phyloP scores from a whole-genome alignment of 2,113 vertebrate genomes.

The Redunca redunca region DNA sequence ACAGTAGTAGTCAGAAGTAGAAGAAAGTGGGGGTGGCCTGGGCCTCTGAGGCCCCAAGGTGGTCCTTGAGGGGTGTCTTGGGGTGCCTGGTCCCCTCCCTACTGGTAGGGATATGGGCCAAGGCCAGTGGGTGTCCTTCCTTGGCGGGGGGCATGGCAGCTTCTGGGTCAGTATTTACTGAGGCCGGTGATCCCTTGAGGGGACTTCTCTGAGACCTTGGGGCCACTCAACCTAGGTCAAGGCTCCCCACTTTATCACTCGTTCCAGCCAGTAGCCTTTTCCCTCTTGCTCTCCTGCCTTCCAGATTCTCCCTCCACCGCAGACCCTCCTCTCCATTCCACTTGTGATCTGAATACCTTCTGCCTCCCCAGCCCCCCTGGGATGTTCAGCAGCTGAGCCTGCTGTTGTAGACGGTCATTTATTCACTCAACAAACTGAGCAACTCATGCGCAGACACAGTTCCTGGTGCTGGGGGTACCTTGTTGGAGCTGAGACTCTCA shows the following conservation, averaged over 20 bases:
- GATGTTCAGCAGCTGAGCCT: background rate
- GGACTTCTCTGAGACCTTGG: background rate
- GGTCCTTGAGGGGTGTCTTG: background rate
- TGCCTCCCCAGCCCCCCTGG: background rate
- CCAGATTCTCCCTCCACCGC: fast-evolving
- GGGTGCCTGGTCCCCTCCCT: too few species aligned
- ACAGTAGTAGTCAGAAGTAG: background rate
- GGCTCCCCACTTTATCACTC: background rate
- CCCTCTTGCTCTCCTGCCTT: background rate
- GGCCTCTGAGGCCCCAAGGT: background rate
- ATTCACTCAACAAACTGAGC: background rate
- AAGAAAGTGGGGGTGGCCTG: background rate
- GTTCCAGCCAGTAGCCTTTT: background rate
- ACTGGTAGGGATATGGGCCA: background rate
- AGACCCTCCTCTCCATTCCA: background rate
- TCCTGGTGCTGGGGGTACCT: background rate
- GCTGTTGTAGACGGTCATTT: background rate
- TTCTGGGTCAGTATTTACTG: background rate
- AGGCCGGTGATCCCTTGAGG: background rate
- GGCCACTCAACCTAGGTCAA: background rate
- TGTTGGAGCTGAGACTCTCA: background rate
- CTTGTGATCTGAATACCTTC: background rate
- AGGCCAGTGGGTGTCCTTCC: background rate
- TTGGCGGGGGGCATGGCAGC: background rate
- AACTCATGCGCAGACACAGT: background rate